phyloP scores from a whole-genome alignment of 2,113 vertebrate species.

The Theropithecus gelada region DNA sequence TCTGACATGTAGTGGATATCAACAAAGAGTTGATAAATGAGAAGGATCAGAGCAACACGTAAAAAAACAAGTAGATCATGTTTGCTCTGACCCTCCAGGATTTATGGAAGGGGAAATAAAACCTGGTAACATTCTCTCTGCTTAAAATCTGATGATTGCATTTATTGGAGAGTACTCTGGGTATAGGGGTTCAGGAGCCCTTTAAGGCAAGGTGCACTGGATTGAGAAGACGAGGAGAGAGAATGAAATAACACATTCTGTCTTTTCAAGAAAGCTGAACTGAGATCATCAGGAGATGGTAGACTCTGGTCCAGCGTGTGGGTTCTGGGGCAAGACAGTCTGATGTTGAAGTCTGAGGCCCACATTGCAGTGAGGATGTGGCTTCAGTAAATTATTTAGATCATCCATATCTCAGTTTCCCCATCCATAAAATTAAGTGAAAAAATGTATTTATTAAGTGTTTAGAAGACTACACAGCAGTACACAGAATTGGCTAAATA shows the following conservation, averaged over 20 bases:
- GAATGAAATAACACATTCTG: not conserved
- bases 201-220: not conserved
- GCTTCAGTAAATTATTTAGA: not conserved
- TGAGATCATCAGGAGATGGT: not conserved
- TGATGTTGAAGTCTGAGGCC: not conserved
- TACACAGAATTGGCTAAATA: not conserved
- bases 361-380: not conserved
- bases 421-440: not conserved
- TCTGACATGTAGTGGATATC: not conserved
- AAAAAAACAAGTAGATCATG: not conserved
- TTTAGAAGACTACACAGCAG: not conserved
- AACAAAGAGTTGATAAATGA: not conserved
- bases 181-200: not conserved
- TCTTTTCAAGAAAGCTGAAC: not conserved
- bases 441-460: not conserved
- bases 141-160: not conserved
- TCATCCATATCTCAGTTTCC: not conserved
- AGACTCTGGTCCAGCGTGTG: not conserved
- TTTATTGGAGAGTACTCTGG: not conserved
- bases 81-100: not conserved
- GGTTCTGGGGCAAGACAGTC: not conserved
- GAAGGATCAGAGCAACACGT: not conserved
- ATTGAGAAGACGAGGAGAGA: not conserved
- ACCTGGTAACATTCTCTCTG: not conserved
- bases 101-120: not conserved